Conservation (phyloP, 2,113 vertebrate species). For the Erinaceus europaeus region DNA sequence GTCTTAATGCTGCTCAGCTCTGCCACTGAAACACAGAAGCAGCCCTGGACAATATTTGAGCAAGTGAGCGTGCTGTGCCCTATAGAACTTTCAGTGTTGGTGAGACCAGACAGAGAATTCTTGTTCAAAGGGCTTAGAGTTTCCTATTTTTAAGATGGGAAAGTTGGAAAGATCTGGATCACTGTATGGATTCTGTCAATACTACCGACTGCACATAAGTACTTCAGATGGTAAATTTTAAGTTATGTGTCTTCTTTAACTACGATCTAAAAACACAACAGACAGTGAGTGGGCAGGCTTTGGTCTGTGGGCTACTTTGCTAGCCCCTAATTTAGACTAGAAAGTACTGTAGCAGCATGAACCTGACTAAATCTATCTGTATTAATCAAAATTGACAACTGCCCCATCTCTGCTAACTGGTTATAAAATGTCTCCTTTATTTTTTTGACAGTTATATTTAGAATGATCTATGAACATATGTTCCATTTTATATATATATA, state of each 20-base stretch:
- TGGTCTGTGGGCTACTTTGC: background rate
- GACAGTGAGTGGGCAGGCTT: background rate
- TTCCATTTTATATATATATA: too few relatives aligned
- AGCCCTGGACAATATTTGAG: background rate
- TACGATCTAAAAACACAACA: background rate
- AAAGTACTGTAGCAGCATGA: background rate
- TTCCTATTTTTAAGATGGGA: background rate
- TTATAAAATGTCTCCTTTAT: background rate
- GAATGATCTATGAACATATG: too few relatives aligned
- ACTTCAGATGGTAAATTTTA: background rate
- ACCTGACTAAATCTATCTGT: background rate
- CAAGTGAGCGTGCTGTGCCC: background rate
- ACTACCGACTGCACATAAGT: background rate
- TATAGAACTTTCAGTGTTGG: background rate
- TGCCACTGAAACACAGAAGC: background rate
- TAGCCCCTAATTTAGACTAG: background rate
- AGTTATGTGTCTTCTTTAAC: background rate
- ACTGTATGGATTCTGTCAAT: background rate
- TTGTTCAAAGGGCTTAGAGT: background rate
- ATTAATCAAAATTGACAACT: background rate
- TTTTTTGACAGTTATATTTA: too few relatives aligned
- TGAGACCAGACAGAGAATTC: background rate
- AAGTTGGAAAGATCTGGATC: background rate
- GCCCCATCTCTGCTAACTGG: background rate
- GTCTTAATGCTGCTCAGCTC: background rate